Percentiles rank a stretch among this genome's conserved stretches.
phyloP scores from a whole-genome alignment of 2,797 vertebrate species.

The Ammospiza maritima region DNA sequence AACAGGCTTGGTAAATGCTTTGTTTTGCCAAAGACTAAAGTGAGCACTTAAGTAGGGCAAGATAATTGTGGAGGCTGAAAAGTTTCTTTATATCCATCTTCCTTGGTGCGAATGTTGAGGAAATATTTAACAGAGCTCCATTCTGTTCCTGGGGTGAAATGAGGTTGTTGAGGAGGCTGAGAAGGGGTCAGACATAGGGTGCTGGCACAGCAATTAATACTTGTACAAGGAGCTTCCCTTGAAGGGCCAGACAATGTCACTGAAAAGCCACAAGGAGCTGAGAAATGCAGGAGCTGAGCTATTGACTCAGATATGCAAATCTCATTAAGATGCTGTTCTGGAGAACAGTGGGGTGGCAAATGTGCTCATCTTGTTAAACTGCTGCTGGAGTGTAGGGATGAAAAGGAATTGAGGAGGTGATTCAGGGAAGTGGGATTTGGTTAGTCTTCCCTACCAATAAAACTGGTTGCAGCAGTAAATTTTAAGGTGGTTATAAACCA shows the following conservation, averaged over 20 bases:
- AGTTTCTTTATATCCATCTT: constrained; percentile 39
- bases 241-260: neutral
- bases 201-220: neutral
- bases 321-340: neutral
- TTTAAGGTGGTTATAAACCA: constrained; percentile 8
- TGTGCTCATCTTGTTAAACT: neutral
- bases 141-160: neutral
- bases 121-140: neutral
- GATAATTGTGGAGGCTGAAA: constrained; percentile 1
- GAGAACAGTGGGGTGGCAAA: neutral
- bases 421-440: neutral
- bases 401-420: neutral
- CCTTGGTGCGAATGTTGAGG: neutral
- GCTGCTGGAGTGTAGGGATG: neutral
- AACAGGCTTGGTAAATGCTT: constrained; percentile 7
- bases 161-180: neutral
- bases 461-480: neutral
- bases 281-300: neutral
- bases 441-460: neutral
- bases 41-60: neutral
- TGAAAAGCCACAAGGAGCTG: neutral
- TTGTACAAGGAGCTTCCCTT: neutral
- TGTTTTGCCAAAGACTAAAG: constrained; percentile 6
- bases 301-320: constrained; percentile 23
- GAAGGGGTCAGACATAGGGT: neutral